A percentile compares a stretch with the other conserved stretches of the same genome.
Conservation (phyloP, 2,113 vertebrate species). For the Arenaria interpres region DNA sequence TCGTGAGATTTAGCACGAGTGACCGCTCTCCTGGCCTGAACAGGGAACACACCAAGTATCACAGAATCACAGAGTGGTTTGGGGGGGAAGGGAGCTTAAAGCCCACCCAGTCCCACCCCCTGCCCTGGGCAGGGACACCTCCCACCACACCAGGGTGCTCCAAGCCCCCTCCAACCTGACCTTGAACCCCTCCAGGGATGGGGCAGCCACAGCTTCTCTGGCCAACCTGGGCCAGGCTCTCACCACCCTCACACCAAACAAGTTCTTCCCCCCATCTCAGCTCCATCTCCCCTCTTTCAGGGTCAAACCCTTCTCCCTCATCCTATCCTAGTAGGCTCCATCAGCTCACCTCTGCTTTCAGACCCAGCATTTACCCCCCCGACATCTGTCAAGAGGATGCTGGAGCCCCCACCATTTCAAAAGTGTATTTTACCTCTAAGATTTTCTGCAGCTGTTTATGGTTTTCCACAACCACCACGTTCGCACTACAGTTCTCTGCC, state of each 20-base stretch:
- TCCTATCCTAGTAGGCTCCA: fast-evolving
- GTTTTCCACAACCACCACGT: constrained; percentile 89
- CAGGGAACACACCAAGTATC: neutral
- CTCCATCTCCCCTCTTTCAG: neutral
- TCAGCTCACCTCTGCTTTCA: neutral
- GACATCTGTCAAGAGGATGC: neutral
- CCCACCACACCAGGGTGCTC: neutral
- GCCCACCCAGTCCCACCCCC: neutral
- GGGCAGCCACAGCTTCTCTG: neutral
- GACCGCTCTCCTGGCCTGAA: neutral
- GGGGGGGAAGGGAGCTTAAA: neutral
- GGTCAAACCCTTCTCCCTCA: neutral
- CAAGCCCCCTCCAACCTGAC: neutral
- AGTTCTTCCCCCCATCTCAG: neutral
- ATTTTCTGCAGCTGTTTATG: constrained; percentile 90
- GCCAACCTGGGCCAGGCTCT: neutral
- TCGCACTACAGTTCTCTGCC: constrained; percentile 83
- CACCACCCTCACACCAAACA: neutral
- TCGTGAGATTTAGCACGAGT: neutral
- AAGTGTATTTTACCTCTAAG: constrained; percentile 80
- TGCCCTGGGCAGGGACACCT: neutral
- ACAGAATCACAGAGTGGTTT: neutral
- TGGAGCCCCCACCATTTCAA: neutral
- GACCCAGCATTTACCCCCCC: neutral
- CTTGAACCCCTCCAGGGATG: neutral